phyloP scores from a whole-genome alignment of 2,888 invertebrate genomes.

The Eupithecia inturbata region DNA sequence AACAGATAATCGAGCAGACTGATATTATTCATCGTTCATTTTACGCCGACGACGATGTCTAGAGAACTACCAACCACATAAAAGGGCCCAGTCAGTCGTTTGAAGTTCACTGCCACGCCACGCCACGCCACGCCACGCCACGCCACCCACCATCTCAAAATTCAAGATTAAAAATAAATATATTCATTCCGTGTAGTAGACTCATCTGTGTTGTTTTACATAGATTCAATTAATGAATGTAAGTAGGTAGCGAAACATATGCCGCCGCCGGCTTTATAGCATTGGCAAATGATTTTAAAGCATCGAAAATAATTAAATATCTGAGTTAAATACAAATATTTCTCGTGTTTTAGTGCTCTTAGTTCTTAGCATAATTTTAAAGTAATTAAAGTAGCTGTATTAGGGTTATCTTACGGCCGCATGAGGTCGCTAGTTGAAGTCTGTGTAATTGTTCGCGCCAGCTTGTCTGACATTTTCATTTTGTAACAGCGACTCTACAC shows the following conservation, averaged over 20 bases:
- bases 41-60: constrained; percentile 6
- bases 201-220: background rate
- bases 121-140: too few species aligned
- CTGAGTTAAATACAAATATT: background rate
- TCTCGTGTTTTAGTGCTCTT: background rate
- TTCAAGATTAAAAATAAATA: background rate
- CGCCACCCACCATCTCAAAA: background rate
- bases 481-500: constrained; percentile 38
- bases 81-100: constrained; percentile 16
- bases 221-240: background rate
- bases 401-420: background rate
- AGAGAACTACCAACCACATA: constrained; percentile 17
- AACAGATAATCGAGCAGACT: background rate
- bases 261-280: background rate
- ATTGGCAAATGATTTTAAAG: background rate
- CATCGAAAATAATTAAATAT: background rate
- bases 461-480: constrained; percentile 39
- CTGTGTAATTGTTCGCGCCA: constrained; percentile 39
- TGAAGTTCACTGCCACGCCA: constrained; percentile 18
- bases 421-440: constrained; percentile 13
- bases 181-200: background rate
- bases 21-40: constrained; percentile 14
- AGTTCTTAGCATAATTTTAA: background rate
- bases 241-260: background rate
- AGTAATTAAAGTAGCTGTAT: background rate